Base-by-base conservation (phyloP, 2,797 vertebrate species). In the Alcedo quadribrachys region DNA sequence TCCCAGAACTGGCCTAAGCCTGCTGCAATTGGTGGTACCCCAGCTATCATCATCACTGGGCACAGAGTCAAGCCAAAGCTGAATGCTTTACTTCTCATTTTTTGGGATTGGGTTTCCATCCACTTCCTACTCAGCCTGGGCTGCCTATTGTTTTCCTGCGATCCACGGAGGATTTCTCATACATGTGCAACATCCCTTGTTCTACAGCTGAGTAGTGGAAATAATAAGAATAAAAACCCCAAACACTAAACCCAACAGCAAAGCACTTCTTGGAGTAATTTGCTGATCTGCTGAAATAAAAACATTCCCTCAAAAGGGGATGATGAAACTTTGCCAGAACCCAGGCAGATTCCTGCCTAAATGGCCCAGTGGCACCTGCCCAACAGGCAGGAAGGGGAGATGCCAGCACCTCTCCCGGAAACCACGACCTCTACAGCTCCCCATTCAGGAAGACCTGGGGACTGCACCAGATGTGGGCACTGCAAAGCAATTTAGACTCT, bases 31-130 rank as follows among this genome's bases (percentile, higher is more conserved):
- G 4, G 46, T 8, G 45, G 24, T 43, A 71, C 77, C 77, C 18
- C 37, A 75, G 70, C 42, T 65, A 51, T 15, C 67, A 43, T 50
- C 33, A 14, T 20, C 61, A 6, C 78, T 10, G 25, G 54, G 69
- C 3, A 2, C 28, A 32, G 51, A 63, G 58, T 42, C 35, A 45
- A 67, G 35, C 45, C 58, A 54, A 85, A 30, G n/a, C n/a, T 66
- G 35, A 63, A 57, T 4, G 51, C 63, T 94, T 81, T 68, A 4
- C 16, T 77, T 80, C 53, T 90, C 42, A 33, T 60, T 77, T 58
- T 62, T 51, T 68, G 54, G 81, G 35, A 24, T 1, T 84, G 70
- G 55, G n/a, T 85, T 93, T 94, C 82, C 81, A 83, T 22, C 12
- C 51, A 32, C 71, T 86, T 87, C 61, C 75, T 46, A 53, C 65